A percentile compares a stretch with the other conserved stretches of the same genome.
Evolutionary conservation across 2,113 vertebrate genomes (phyloP).

Genomic region (Ptyas mucosa): DNA sequence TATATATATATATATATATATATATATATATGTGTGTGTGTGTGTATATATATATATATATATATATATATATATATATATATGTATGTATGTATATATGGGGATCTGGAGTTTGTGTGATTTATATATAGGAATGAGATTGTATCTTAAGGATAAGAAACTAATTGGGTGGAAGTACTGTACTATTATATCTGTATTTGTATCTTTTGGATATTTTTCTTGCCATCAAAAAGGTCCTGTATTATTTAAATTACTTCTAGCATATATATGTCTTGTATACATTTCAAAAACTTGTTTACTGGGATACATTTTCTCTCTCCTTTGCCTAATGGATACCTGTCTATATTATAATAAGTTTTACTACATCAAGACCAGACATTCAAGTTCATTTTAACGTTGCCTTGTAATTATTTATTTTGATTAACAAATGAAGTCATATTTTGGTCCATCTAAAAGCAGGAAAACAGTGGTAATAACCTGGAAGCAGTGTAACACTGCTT

Average conservation of each 20-base stretch:
- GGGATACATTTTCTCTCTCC: neutral
- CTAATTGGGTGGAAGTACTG: neutral
- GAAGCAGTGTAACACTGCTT: slow-evolving; percentile 2
- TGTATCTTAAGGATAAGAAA: neutral
- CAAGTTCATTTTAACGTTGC: slow-evolving; percentile 12
- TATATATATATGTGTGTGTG: slow-evolving; percentile 2
- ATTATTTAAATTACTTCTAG: neutral
- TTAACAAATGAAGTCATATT: neutral
- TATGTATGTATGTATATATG: neutral
- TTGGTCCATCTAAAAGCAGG: neutral
- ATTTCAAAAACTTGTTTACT: slow-evolving; percentile 10
- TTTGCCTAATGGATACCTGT: neutral
- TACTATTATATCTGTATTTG: neutral
- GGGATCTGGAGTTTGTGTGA: neutral
- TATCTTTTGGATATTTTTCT: neutral
- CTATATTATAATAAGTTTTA: neutral
- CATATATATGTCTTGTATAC: neutral
- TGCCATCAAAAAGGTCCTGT: neutral
- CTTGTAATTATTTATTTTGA: slow-evolving; percentile 18
- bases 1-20: slow-evolving; percentile 2
- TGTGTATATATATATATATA: no score
- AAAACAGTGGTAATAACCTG: slow-evolving; percentile 17
- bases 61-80: no score
- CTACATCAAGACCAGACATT: neutral
- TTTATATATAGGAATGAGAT: neutral